Base-by-base conservation (phyloP, 2,888 invertebrate genomes). In the Boloria euphrosyne region DNA sequence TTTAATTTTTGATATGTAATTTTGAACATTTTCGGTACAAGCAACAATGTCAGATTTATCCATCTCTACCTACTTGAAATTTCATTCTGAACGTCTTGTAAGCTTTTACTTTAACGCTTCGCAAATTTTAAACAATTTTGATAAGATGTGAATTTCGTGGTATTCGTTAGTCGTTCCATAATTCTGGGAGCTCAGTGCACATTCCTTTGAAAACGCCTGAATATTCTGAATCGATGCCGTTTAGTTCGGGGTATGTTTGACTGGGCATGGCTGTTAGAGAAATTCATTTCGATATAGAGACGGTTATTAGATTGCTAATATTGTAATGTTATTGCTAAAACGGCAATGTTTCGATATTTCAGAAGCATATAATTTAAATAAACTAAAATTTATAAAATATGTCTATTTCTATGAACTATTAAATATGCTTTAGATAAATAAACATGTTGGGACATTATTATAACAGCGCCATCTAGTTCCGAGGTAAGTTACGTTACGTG, bases 171-270 rank as follows among this genome's bases (percentile, higher is more conserved):
- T 58, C 62, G 52, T 60, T 61, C 57, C 47, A 64, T 69, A 66
- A 69, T 69, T 66, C 51, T 53, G 46, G 64, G 31, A 46, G 52
- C 61, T 66, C 49, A 53, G 63, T 69, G 52, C 62, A 65, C 55
- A 69, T 69, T 69, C 69, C 66, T 31, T 58, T 61, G 60, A 66
- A 66, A 57, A 27, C 49, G 51, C 17, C 52, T 60, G 63, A 55
- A 66, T 69, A 69, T 60, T 69, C 60, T 22, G 49, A 66, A 64
- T 69, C 52, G 55, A 61, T 63, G 60, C 64, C 27, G 50, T 55
- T 46, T 17, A 18, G 62, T 58, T 54, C 49, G 62, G 38, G 62
- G 60, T 51, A 60, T 66, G 43, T 60, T 69, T 65, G 64, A 65
- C 58, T 58, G n/a, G 57, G 52, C 47, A 59, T 49, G 31, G 31